Conservation (phyloP, 2,113 vertebrate genomes). For the Dendropsophus ebraccatus region DNA sequence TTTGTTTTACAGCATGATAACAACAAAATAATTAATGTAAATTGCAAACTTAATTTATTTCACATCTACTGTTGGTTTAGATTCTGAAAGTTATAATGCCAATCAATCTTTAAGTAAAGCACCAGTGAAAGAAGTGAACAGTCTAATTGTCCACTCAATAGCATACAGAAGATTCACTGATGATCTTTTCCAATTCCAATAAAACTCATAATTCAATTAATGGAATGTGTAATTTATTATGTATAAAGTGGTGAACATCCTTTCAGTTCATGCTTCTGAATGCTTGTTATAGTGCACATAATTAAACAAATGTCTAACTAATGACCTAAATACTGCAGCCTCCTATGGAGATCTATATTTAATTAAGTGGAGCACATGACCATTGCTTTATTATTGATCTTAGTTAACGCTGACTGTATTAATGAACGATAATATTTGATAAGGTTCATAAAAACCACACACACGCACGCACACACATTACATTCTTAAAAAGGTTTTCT, state of each 20-base stretch:
- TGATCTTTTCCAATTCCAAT: no score
- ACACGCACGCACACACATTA: background rate
- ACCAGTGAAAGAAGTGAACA: no score
- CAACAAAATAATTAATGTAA: no score
- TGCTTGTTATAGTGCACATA: slow-evolving; percentile 19
- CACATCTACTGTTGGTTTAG: no score
- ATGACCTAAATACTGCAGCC: slow-evolving; percentile 24
- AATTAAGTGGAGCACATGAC: slow-evolving; percentile 18
- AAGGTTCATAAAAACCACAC: slow-evolving; percentile 13
- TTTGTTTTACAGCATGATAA: no score
- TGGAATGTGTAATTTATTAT: slow-evolving; percentile 28
- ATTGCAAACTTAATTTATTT: no score
- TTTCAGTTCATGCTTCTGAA: slow-evolving; percentile 9
- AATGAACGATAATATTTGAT: slow-evolving; percentile 27
- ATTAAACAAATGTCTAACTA: slow-evolving; percentile 36
- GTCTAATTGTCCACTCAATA: no score
- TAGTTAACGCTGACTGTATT: slow-evolving; percentile 6
- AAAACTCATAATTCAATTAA: no score
- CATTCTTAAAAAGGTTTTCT: background rate
- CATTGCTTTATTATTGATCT: slow-evolving; percentile 44
- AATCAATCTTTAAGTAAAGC: no score
- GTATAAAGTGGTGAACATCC: slow-evolving; percentile 14
- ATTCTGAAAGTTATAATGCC: no score
- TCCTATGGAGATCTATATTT: slow-evolving; percentile 50
- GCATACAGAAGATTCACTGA: no score